Conservation (phyloP, 2,888 invertebrate genomes). For the Nephrocerus scutellatus region DNA sequence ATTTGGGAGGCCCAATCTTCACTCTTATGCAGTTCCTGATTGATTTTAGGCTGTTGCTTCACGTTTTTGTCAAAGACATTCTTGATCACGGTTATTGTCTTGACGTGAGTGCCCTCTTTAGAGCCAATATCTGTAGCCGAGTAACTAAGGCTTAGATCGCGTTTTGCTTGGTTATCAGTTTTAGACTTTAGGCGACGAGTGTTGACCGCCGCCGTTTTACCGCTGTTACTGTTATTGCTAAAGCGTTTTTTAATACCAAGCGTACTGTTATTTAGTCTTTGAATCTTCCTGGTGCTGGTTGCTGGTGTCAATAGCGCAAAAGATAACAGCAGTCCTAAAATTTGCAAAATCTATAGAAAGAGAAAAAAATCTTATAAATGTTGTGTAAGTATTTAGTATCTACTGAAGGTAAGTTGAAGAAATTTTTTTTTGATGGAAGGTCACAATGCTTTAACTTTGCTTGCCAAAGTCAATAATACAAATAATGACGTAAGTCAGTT, state of each 20-base stretch:
- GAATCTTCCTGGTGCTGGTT: no score
- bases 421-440: no score
- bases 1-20: conserved; percentile 43
- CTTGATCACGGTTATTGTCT: conserved; percentile 46
- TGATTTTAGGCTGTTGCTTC: conserved; percentile 35
- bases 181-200: not conserved
- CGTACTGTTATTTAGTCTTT: no score
- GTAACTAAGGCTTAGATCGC: conserved; percentile 46
- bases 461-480: no score
- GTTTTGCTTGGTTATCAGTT: conserved; percentile 33
- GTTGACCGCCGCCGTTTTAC: not conserved
- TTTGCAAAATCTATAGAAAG: conserved; percentile 1
- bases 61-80: conserved; percentile 34
- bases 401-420: no score
- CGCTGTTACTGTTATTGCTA: no score
- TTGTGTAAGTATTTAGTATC: no score
- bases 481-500: no score
- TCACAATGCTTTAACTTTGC: no score
- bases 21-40: conserved; percentile 38
- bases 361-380: not conserved
- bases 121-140: conserved; percentile 45
- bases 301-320: conserved; percentile 1
- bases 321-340: conserved; percentile 5
- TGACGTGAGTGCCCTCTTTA: conserved; percentile 43
- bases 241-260: no score